Base-by-base conservation (phyloP, 92 coral and sea anemone genomes). In the Porites evermanni region DNA sequence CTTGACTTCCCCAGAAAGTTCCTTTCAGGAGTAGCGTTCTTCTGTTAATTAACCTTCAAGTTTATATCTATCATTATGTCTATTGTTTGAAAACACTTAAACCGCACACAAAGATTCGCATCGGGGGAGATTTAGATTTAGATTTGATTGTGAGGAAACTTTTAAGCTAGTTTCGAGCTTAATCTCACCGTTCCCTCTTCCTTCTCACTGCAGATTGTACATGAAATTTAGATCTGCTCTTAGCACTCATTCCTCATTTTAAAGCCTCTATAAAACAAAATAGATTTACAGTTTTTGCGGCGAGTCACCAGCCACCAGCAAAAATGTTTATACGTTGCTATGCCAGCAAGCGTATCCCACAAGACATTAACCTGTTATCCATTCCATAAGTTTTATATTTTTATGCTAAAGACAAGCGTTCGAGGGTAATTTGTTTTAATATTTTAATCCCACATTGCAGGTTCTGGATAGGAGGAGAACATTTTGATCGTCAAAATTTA, bases 21-120 rank as follows among this genome's bases (percentile, higher is more conserved):
- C 17, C 4, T 24, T 53, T 67, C 66, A 24, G 18, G 1, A 5
- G 53, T 19, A 67, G 74, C 44, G 84, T 68, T 68, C 75, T 67
- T 66, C 52, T 24, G 26, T 69, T 70, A 14, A 54, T 32, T 56
- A 29, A 81, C 85, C 77, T 81, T 32, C 67, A 69, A 53, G 54
- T 47, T 70, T 70, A 69, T 77, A 44, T 58, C 77, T 32, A 59
- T 61, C 58, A 29, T 81, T 70, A 18, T 56, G 12, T 20, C 38
- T 59, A 6, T 7, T 81, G 75, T 53, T 80, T 50, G 20, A 67
- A 79, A 79, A 79, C 83, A 79, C 6, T 64, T 26, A n/a, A 23
- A 81, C 85, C 77, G 19, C 85, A 81, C 11, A 32, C 26, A 70
- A 56, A 69, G 76, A 32, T 54, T 80, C 75, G 8, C 75, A 21